Evolutionary conservation across 2,888 invertebrate species (phyloP), one percentile per base, ranked within the genome.

Genomic region (Cyclophora punctaria): DNA sequence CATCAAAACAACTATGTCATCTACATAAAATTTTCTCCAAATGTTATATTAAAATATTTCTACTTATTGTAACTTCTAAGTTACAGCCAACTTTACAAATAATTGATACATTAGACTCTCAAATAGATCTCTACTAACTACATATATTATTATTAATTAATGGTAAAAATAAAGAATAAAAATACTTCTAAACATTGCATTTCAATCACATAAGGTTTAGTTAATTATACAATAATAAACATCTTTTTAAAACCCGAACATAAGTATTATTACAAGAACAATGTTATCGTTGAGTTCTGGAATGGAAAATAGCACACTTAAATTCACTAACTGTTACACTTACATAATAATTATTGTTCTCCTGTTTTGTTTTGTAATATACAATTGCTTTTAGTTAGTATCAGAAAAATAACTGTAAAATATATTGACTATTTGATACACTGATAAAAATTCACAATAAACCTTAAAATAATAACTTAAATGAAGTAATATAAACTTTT

Each of bases 101-200:
- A 87, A 88, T 88, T 87, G 87, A 88, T 88, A 88, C 87, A 87
- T 88, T 88, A 88, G 84, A 87, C 88, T 88, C 87, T 87, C 88
- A 85, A 86, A 88, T 87, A 88, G 86, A 88, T 86, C 86, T 87
- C 88, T 88, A 87, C 85, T 85, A 85, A 86, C 86, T 87, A 61
- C 61, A 61, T 61, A 61, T 60, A 59, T 56, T 61, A 88, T 85
- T 78, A 77, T 80, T 77, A 74, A 83, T 87, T 88, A 87, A 86
- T 87, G 87, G 86, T 86, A 87, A 87, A 87, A 87, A 87, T 87
- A 88, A 88, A 85, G 82, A 87, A 87, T 87, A 88, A 88, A 73
- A 88, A 88, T 88, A 88, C 88, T 88, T 87, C 86, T 88, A 88
- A 87, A 88, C 85, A 88, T 88, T 88, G 88, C 88, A 87, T 88